Evolutionary conservation across 1,140 invertebrate species (phyloP).

Genomic region (Tetraneura akinire): DNA sequence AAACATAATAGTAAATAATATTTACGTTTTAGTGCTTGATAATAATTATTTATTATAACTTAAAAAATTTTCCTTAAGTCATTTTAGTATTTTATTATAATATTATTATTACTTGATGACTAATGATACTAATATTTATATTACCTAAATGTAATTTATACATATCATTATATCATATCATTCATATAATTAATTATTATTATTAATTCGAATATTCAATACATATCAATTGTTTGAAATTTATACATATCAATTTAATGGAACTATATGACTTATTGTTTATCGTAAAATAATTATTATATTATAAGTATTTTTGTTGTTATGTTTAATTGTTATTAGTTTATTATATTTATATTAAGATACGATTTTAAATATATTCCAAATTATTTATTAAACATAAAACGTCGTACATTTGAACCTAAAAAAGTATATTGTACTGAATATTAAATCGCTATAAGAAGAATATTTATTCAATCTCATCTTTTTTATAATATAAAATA

Average conservation of each 20-base stretch:
- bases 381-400: neutral
- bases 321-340: constrained; percentile 24
- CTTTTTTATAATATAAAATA: neutral
- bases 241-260: constrained; percentile 15
- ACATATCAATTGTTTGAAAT: constrained; percentile 28
- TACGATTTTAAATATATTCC: neutral
- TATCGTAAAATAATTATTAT: neutral
- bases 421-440: neutral
- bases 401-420: neutral
- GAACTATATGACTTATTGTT: neutral
- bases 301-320: constrained; percentile 22
- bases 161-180: constrained; percentile 27
- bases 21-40: neutral
- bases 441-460: neutral
- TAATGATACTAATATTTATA: too few species aligned
- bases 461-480: neutral
- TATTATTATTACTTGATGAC: too few species aligned
- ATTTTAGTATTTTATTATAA: too few species aligned
- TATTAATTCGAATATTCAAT: neutral
- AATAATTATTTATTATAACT: neutral
- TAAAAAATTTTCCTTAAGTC: neutral
- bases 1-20: neutral
- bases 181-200: neutral
- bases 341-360: constrained; percentile 1
- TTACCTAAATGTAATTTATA: neutral